Percentiles rank a stretch among this genome's conserved stretches.
These are phyloP conservation scores for Dysidea cf. avara DNA, from an alignment of 37 sponge, comb jelly and placozoan genomes.

Conservation along the genomic window DNA sequence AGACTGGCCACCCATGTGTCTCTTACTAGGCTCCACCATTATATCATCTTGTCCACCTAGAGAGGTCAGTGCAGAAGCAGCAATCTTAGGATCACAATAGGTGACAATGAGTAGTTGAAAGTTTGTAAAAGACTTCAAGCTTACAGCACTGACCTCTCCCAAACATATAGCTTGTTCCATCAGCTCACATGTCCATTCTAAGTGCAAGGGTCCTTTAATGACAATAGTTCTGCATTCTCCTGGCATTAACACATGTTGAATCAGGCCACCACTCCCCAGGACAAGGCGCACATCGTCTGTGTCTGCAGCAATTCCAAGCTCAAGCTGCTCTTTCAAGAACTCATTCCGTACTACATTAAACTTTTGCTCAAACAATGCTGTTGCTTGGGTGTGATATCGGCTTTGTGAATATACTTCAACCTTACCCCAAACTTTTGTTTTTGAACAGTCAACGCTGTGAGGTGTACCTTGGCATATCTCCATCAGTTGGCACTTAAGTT, in stretches of 20 bases:
- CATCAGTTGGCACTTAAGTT: no score
- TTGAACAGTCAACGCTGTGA: no score
- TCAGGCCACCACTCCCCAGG: conserved; percentile 47
- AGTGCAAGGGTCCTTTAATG: conserved; percentile 4
- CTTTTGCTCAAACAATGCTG: background rate
- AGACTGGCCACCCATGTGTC: background rate
- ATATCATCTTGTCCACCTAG: no score
- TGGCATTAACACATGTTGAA: conserved; percentile 60
- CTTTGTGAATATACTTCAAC: conserved; percentile 14
- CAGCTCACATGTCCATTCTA: background rate
- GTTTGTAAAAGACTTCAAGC: background rate
- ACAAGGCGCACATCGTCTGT: conserved; percentile 44
- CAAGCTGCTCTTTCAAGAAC: conserved; percentile 6
- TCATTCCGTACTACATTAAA: conserved; percentile 9
- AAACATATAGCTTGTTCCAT: background rate
- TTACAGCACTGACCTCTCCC: conserved; percentile 12
- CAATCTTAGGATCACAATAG: conserved; percentile 26
- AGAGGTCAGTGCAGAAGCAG: conserved; percentile 6
- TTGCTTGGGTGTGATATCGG: conserved; percentile 1
- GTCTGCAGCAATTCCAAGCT: conserved; percentile 23
- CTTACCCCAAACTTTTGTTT: conserved; percentile 8
- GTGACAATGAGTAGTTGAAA: conserved; percentile 25
- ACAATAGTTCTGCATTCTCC: conserved; percentile 33
- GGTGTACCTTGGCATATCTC: no score
- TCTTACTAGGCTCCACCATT: no score